A percentile compares a stretch with the other conserved stretches of the same genome.
Conservation (phyloP, 2,113 vertebrate species). For the Danionella cerebrum region DNA sequence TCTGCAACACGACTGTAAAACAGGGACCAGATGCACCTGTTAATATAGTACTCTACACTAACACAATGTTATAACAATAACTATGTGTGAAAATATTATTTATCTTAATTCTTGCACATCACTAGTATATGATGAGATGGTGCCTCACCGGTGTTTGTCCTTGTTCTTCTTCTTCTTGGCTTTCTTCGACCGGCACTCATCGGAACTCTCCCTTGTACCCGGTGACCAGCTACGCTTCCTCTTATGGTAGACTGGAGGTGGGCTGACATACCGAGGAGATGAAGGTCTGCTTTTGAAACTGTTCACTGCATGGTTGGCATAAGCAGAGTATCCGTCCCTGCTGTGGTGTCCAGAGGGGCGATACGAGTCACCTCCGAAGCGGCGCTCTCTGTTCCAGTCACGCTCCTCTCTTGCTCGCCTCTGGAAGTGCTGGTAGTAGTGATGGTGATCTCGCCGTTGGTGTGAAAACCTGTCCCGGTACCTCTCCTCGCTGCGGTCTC, state of each 20-base stretch:
- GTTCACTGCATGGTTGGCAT: conserved; percentile 39
- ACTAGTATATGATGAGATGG: background rate
- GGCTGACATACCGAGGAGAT: conserved; percentile 22
- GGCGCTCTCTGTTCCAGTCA: conserved; percentile 46
- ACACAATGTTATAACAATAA: too few species aligned
- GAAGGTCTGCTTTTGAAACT: conserved; percentile 47
- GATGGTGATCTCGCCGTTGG: conserved; percentile 49
- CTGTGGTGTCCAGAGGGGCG: conserved; percentile 36
- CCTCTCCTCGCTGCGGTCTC: conserved; percentile 54
- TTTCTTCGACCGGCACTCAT: conserved; percentile 64
- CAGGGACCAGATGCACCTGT: too few species aligned
- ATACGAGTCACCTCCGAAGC: conserved; percentile 45
- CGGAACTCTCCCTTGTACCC: conserved; percentile 30
- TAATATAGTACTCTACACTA: too few species aligned
- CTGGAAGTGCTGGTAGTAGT: conserved; percentile 49
- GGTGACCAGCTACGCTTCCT: conserved; percentile 45
- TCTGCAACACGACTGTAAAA: too few species aligned
- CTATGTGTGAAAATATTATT: too few species aligned
- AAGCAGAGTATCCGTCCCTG: conserved; percentile 45
- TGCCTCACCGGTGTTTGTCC: conserved; percentile 66
- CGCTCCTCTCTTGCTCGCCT: conserved; percentile 53
- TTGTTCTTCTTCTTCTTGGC: conserved; percentile 90
- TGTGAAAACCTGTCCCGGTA: conserved; percentile 59
- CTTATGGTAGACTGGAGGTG: background rate
- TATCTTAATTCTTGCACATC: too few species aligned